A percentile compares a stretch with the other conserved stretches of the same genome.
Conservation (phyloP, 2,113 vertebrate species). For the Pimephales promelas region DNA sequence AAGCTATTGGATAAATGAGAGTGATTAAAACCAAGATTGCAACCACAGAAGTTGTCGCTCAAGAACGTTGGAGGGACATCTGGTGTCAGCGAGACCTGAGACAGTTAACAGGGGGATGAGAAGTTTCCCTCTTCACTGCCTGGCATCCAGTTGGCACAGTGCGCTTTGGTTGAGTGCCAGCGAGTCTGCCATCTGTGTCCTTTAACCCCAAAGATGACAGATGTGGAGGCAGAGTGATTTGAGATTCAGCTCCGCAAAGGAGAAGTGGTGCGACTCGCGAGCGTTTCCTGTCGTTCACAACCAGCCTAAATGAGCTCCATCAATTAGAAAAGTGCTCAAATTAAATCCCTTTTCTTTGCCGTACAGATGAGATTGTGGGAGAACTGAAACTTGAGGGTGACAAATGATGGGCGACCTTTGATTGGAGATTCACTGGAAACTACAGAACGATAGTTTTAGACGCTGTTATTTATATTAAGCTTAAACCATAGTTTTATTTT, state of each 20-base stretch:
- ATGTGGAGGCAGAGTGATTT: slow-evolving; percentile 59
- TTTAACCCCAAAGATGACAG: slow-evolving; percentile 62
- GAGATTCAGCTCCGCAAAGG: slow-evolving; percentile 52
- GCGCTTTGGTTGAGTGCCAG: slow-evolving; percentile 57
- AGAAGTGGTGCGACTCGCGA: slow-evolving; percentile 50
- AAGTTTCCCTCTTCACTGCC: slow-evolving; percentile 57
- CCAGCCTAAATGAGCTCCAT: slow-evolving; percentile 53
- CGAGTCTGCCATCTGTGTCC: slow-evolving; percentile 59
- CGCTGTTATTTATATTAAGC: too few species aligned
- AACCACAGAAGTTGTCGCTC: slow-evolving; percentile 57
- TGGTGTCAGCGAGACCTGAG: slow-evolving; percentile 59
- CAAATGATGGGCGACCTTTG: slow-evolving; percentile 32
- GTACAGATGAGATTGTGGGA: slow-evolving; percentile 42
- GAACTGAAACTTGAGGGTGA: slow-evolving; percentile 48
- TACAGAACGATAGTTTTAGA: neutral
- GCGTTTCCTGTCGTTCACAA: slow-evolving; percentile 58
- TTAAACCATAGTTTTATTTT: neutral
- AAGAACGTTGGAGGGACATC: slow-evolving; percentile 58
- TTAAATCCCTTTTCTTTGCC: slow-evolving; percentile 57
- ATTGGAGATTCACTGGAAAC: slow-evolving; percentile 4
- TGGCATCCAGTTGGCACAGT: slow-evolving; percentile 53
- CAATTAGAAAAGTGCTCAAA: slow-evolving; percentile 58
- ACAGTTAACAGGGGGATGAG: slow-evolving; percentile 42
- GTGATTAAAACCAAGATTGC: slow-evolving; percentile 60
- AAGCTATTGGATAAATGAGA: slow-evolving; percentile 60